Base-by-base conservation (phyloP, 2,113 vertebrate species). In the Elanus axillaris region DNA sequence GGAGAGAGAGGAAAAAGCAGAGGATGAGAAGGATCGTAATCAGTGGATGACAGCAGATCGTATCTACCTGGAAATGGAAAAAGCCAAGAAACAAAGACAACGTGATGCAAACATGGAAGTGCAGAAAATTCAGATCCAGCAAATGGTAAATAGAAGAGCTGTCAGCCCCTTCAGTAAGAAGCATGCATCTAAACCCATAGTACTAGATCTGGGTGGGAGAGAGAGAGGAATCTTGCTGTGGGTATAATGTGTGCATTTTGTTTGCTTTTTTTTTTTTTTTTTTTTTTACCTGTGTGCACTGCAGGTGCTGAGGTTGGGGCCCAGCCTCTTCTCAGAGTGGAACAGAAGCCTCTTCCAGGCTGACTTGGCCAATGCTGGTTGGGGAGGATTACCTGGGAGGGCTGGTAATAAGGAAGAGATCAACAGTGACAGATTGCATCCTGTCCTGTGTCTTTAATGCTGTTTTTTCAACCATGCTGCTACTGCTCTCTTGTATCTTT, bases 131-230 rank as follows among this genome's bases (percentile, higher is more conserved):
- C 98, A 98, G 50, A 77, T 98, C 40, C 97, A 98, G 72, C 98
- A 99, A 96, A 99, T 99, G 98, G 99, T 99, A 98, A 98, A 86
- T 50, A 83, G 23, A 80, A 64, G 34, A 64, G 7, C 42, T 74
- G 13, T 79, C 47, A 66, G 3, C 7, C 14, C 34, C 27, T 86
- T 77, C 78, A 78, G 59, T 87, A 91, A 63, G 43, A 64, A 53
- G 7, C 34, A 27, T 1, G 2, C 18, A 50, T 43, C 36, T 86
- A 81, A 92, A 74, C 36, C 13, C 32, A 16, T 16, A 88, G 50
- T 31, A 38, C 3, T 43, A 53, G 25, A 71, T 48, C 20, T 77
- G 47, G 38, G 7, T 11, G 43, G 48, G 27, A 63, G 11, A 45
- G 23, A 43, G 36, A n/a, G 45, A 13, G 13, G 14, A 16, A 74